Percentiles rank a stretch among this genome's conserved stretches.
These are phyloP conservation scores for Eupeodes luniger DNA, from an alignment of 2,888 invertebrate genomes.

Conservation along the genomic window DNA sequence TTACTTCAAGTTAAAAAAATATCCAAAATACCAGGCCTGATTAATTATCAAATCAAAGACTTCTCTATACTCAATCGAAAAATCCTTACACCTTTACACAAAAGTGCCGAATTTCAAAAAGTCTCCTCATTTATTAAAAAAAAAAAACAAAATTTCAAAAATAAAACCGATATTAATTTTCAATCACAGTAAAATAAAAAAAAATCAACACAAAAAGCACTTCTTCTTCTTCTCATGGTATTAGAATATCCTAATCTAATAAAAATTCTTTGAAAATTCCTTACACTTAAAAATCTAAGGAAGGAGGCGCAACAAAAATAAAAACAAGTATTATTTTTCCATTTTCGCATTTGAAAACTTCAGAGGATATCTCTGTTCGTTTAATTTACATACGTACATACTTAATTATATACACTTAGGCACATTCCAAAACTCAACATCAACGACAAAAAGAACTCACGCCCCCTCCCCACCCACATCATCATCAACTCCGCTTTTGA, in stretches of 20 bases:
- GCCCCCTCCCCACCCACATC: not conserved
- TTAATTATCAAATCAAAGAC: not conserved
- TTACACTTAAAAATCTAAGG: too few species aligned
- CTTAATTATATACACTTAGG: slow-evolving; percentile 56
- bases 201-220: not conserved
- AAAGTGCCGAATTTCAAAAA: not conserved
- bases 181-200: slow-evolving; percentile 18
- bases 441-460: not conserved
- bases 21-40: not conserved
- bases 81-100: not conserved
- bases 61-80: not conserved
- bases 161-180: slow-evolving; percentile 11
- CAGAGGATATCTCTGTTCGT: not conserved
- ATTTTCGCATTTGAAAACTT: not conserved
- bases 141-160: not conserved
- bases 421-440: slow-evolving; percentile 36
- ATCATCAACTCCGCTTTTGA: not conserved
- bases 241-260: slow-evolving; percentile 39
- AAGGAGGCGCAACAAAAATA: too few species aligned
- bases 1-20: not conserved
- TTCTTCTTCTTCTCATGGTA: not conserved
- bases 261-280: slow-evolving; percentile 39
- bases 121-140: not conserved
- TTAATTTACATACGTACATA: slow-evolving; percentile 8
- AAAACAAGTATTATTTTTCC: too few species aligned